Evolutionary conservation across 1,140 invertebrate species (phyloP), one percentile per base, ranked within the genome.

Genomic region (Caerostris extrusa): DNA sequence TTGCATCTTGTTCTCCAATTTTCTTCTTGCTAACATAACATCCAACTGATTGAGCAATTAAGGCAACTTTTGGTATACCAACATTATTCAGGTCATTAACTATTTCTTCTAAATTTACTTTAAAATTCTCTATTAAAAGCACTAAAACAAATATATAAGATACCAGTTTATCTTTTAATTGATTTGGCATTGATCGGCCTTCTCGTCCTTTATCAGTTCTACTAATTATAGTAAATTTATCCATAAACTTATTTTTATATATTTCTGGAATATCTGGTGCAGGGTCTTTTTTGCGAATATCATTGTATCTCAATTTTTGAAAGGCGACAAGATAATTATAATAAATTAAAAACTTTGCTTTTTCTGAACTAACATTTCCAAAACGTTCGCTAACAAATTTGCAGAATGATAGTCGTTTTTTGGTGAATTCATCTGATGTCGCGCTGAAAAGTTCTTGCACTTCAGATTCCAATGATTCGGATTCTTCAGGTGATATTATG

Each of bases 131-230:
- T 58, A 92, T 86, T 34, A 92, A 86, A 17, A 92, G 57, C 0
- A 61, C 91, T 7, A 92, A 69, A 56, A 92, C 91, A 34, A 92
- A 34, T 56, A 86, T 64, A 67, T 86, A 50, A 34, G 91, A 17
- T 12, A 86, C 17, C 5, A 92, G 14, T 57, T 92, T 92, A 19
- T 92, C 91, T 60, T 86, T 85, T 55, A 67, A 57, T 58, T 67
- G 14, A 10, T 14, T 17, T 53, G 91, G 91, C 50, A 57, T 57
- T 0, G 61, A 34, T 57, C 82, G 19, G 0, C 50, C 19, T 4
- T 12, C 34, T 69, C 12, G 67, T 14, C n/a, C 55, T 8, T n/a
- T 55, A 53, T 55, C 58, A n/a, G 19, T 61, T 34, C 0, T 56
- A 14, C 82, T 34, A 8, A 8, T 50, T 17, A 57, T 5, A 55